Conservation (phyloP, 2,888 invertebrate species). For the Tetheella fluctuosa region DNA sequence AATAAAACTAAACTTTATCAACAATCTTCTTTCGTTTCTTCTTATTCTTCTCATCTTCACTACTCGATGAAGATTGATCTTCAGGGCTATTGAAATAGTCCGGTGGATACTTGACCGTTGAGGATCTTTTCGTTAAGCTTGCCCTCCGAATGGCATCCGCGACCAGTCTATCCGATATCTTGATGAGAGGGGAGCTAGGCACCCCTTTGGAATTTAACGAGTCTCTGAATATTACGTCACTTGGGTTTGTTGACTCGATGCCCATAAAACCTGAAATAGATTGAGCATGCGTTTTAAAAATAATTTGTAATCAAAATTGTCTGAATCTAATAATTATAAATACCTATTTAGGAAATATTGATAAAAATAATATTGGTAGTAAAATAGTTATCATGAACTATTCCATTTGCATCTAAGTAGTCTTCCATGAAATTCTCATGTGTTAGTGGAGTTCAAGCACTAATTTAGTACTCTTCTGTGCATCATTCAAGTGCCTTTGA, state of each 20-base stretch:
- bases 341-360: too few species aligned
- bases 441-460: too few species aligned
- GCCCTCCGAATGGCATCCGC: constrained; percentile 73
- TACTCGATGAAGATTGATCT: constrained; percentile 67
- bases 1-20: constrained; percentile 15
- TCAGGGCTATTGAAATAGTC: constrained; percentile 68
- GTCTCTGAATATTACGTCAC: constrained; percentile 51
- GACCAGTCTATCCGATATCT: constrained; percentile 69
- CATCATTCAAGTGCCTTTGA: too few species aligned
- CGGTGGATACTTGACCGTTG: constrained; percentile 70
- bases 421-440: too few species aligned
- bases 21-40: constrained; percentile 36
- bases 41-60: constrained; percentile 61
- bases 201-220: constrained; percentile 46
- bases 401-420: too few species aligned
- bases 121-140: constrained; percentile 68
- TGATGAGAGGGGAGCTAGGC: constrained; percentile 56
- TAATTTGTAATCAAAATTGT: not conserved
- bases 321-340: too few species aligned
- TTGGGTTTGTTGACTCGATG: constrained; percentile 51
- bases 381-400: too few species aligned
- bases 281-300: constrained; percentile 17
- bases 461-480: too few species aligned
- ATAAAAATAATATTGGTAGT: too few species aligned
- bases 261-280: constrained; percentile 62